Base-by-base conservation (phyloP, 37 sponge, comb jelly and placozoan genomes). In the Aplysina aerophoba region DNA sequence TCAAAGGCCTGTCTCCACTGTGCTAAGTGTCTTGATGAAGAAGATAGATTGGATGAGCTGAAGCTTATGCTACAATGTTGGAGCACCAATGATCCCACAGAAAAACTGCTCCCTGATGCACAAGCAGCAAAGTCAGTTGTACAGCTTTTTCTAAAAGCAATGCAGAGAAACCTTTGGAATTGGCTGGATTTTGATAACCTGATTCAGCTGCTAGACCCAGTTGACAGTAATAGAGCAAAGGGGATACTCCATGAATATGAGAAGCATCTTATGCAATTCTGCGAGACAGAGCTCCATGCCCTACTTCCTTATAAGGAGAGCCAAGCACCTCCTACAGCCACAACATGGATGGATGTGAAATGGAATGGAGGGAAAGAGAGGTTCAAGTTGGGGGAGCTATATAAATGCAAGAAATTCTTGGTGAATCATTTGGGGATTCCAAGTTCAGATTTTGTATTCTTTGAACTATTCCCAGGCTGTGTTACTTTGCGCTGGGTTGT, bases 401-500 rank as follows among this genome's bases (percentile, higher is more conserved):
- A 69, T 35, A 11, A 69, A 27, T n/a, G 33, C 34, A 69, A 69
- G 71, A 35, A 69, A n/a, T 69, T 69, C 34, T 35, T 69, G 35
- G 71, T 69, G 4, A 35, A 69, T 17, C 34, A 30, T 69, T 35
- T 69, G 19, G 34, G 34, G 1, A 69, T 69, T 34, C 34, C 71
- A 24, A 16, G 34, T 31, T 31, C 28, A 12, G 0, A 33, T 35
- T 69, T 69, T 69, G 71, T 69, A 1, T 69, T 69, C 34, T 30
- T 30, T 24, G 71, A 69, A 12, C 17, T 30, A 1, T 24, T 31
- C 71, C 71, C 28, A 16, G 71, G 71, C 28, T 69, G 71, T 35
- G 30, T 69, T 30, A 69, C 71, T 11, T 3, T 69, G 17, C 71
- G 71, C 34, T 69, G 71, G 71, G 71, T 69, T 31, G 28, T 69